Evolutionary conservation across 2,113 vertebrate species (phyloP), one percentile per base, ranked within the genome.

Genomic region (Gymnobelideus leadbeateri): DNA sequence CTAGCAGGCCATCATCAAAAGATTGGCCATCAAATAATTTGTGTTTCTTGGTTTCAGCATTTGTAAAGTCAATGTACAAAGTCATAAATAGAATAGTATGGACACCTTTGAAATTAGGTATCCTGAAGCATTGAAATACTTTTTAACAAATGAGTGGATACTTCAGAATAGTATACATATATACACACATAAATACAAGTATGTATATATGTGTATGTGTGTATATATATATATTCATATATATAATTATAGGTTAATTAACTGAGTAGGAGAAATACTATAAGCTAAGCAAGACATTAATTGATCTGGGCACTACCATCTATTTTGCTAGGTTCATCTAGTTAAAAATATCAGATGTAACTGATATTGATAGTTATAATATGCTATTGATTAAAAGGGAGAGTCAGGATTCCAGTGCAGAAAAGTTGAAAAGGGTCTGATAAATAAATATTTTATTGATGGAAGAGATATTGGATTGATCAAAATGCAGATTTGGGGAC

Each of bases 191-290:
- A 21, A 16, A 19, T 52, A 19, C 52, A 52, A 21, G 9, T 12
- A 52, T 52, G 3, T 3, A 52, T 21, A 52, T 25, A 54, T 54
- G 4, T 54, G 23, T 23, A 54, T 54, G 16, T 54, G 23, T 23
- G 3, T 53, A 53, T 53, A 53, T 25, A 55, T 8, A 55, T 54
- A 54, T 24, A 54, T 54, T 2, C 2, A 23, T 54, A 24, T 54
- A 5, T 55, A 55, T 92, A 57, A 84, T 93, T 61, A 90, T 52
- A 24, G 49, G 9, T 91, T 94, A 54, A 84, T 94, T 95, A 94
- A 51, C 47, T 61, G 68, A 92, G 16, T 31, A 68, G 55, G 19
- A 37, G 0, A 49, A 91, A 89, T 12, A 49, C 0, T 31, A 3
- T 8, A 90, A 90, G 51, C 47, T 95, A 89, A 91, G 46, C 43